Evolutionary conservation across 2,797 vertebrate species (phyloP), one percentile per base, ranked within the genome.

Genomic region (Poeciliopsis gracilis): DNA sequence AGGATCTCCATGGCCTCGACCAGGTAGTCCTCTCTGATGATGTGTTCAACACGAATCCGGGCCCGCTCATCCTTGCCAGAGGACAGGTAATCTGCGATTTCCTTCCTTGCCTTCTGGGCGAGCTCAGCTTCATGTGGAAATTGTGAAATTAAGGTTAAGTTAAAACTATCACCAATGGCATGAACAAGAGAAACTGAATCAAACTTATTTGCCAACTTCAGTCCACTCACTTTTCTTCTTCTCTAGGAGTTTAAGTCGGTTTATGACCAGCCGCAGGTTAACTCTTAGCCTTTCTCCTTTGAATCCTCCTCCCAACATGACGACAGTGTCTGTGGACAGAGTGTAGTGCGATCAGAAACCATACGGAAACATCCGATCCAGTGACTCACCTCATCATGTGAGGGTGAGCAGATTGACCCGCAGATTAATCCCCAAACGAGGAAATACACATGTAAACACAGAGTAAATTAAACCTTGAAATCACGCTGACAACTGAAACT

Each of bases 1-100:
- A 99, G 93, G 92, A 99, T 99, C 93, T 99, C 98, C 98, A 99
- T 99, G 87, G 98, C 98, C 87, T 99, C 98, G 89, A 99, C 98
- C n/a, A 99, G 90, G 86, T 99, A 99, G 95, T 99, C 98, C 86
- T 99, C 98, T 84, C 98, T 96, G 93, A 99, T 99, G 77, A 99
- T 99, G 92, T 99, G 98, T 85, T 99, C 98, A 89, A 99, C 98
- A 2, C 98, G 96, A 88, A 99, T 99, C 28, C 98, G 94, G 12
- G 98, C 98, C 74, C 98, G 95, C 83, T 99, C 98, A 96, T 99
- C 98, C 82, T 99, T 99, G 28, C 97, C 97, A 0, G 96, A 93
- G 11, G 98, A 96, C 88, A 99, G 89, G 86, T 99, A 99, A 90
- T 99, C 98, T 0, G 98, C 98, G 9, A 99, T 99, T 94, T 99